Base-by-base conservation (phyloP, 2,888 invertebrate genomes). In the Dynastes hyllus region DNA sequence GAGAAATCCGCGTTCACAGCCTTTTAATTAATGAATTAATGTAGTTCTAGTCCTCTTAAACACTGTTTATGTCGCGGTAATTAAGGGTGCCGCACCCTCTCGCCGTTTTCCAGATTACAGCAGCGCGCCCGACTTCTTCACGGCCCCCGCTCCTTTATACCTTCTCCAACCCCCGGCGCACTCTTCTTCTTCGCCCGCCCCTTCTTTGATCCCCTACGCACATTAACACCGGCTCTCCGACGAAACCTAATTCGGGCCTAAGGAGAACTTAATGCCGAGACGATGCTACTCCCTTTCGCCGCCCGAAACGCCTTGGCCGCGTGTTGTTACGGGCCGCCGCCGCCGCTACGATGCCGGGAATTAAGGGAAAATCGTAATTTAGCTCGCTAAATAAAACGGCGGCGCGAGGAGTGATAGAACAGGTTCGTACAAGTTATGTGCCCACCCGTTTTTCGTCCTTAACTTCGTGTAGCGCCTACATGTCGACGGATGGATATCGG, bases 1-100 rank as follows among this genome's bases (percentile, higher is more conserved):
- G 83, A 85, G 85, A 84, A 73, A 58, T 73, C 40, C 73, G 40
- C 73, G 73, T 58, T 86, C 85, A 86, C 88, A 87, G 87, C 88
- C 86, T 88, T 88, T 88, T 89, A 89, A 89, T 89, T 89, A 89
- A 89, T 89, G 89, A 89, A 89, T 89, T 89, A 89, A 89, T 89
- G 89, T 89, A 88, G 87, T 88, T 86, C 87, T 85, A 87, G 88
- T 88, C 88, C 45, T 89, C 88, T 89, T 89, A 89, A 89, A 88
- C 89, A 89, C 87, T 89, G 89, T 89, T 89, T 89, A 89, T 89
- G 89, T 89, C 88, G 88, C 87, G 88, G 88, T 89, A 89, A 89
- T 89, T 89, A 89, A 88, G 85, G 85, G 87, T 87, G 88, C 88
- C 88, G 86, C 73, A 58, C 88, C 87, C 87, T 86, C 87, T 85